phyloP scores from a whole-genome alignment of 2,797 vertebrate species.

The Lepidocolaptes lacrymiger region DNA sequence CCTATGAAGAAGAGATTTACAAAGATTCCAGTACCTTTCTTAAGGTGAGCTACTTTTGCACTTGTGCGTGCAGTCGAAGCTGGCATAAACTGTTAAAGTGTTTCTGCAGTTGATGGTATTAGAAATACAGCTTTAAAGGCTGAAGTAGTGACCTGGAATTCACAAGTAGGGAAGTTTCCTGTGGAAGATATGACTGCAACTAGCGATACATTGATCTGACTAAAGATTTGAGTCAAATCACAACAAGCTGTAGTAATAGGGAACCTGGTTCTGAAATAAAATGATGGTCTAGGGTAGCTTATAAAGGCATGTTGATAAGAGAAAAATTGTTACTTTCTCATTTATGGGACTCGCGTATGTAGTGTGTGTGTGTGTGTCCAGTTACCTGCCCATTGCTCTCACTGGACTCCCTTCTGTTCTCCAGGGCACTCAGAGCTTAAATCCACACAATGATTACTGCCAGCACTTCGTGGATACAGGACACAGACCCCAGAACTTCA shows the following conservation, averaged over 20 bases:
- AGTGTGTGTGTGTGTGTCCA: background rate
- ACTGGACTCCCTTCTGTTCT: conserved; percentile 9
- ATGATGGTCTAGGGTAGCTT: fast-evolving
- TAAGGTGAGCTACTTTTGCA: conserved; percentile 81
- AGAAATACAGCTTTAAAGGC: background rate
- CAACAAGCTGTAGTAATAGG: background rate
- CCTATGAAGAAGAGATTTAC: conserved; percentile 94
- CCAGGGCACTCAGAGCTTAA: conserved; percentile 96
- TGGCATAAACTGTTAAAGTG: background rate
- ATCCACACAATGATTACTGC: conserved; percentile 98
- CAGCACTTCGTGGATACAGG: conserved; percentile 98
- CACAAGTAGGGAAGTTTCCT: background rate
- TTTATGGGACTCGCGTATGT: background rate
- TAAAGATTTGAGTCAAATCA: background rate
- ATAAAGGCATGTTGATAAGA: background rate
- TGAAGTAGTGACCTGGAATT: background rate
- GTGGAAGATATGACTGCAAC: background rate
- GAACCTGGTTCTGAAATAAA: background rate
- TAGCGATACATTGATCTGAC: background rate
- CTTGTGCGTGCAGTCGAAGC: background rate
- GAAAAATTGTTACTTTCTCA: background rate
- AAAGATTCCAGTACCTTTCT: conserved; percentile 98
- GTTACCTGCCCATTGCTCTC: background rate
- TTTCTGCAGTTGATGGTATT: background rate
- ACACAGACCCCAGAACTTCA: conserved; percentile 97